Evolutionary conservation across 2,797 vertebrate genomes (phyloP).

Genomic region (Anisognathus igniventris): DNA sequence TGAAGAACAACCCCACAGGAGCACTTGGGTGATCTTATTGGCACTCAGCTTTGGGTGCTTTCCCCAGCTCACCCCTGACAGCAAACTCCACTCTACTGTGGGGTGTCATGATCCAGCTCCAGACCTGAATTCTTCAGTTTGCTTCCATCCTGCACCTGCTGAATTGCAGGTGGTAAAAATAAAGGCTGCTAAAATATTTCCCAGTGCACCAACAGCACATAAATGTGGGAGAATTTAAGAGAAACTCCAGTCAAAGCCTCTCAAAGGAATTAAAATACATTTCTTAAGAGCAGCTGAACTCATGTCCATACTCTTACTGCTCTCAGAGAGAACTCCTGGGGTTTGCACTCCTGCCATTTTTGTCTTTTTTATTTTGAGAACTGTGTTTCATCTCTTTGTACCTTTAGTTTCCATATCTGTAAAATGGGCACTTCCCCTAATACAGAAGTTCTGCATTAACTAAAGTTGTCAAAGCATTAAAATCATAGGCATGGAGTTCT

Average conservation of each 20-base stretch:
- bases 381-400: not conserved
- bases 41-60: not conserved
- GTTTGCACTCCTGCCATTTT: not conserved
- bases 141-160: not conserved
- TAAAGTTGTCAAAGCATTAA: not conserved
- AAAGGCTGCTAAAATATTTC: not conserved
- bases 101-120: not conserved
- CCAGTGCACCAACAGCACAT: not conserved
- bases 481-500: not conserved
- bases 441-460: not conserved
- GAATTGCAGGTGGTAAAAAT: not conserved
- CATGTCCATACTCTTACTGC: not conserved
- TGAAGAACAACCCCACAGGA: not conserved
- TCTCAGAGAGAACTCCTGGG: not conserved
- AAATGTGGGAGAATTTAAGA: not conserved
- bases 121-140: not conserved
- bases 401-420: not conserved
- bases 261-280: not conserved
- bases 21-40: not conserved
- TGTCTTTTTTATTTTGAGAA: not conserved
- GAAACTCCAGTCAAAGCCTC: not conserved
- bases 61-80: not conserved
- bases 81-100: rapidly evolving
- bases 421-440: not conserved
- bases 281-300: not conserved